Base-by-base conservation (phyloP, 2,113 vertebrate genomes). In the Siphamia tubifer region DNA sequence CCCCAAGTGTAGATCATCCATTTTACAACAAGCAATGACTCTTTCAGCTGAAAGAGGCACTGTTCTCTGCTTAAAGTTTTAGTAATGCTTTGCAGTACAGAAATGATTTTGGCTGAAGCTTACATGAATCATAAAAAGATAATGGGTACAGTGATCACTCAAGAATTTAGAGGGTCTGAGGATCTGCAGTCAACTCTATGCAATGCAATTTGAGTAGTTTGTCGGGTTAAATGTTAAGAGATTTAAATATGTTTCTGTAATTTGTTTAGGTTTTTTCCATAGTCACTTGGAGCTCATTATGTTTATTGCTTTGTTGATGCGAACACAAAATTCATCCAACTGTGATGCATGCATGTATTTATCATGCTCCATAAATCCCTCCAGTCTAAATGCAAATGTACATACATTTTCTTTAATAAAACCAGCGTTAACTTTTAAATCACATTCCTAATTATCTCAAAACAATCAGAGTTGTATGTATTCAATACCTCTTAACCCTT, bases 21-120 rank as follows among this genome's bases (percentile, higher is more conserved):
- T 81, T 83, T 86, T 81, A 71, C 76, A 80, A 60, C 61, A 72
- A 61, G 65, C 70, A 64, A 77, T 47, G 70, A 71, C 61, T 78
- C 67, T 40, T 21, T 4, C 40, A 20, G 49, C 58, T 56, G 34
- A 81, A 63, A 62, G 48, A 62, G 34, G 55, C 53, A 23, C 52
- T 60, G 67, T 67, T 82, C 53, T 81, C 56, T 40, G 24, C 51
- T 74, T 42, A 43, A 76, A 54, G 15, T 81, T 79, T 78, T 60
- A 67, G 57, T 64, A 71, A 68, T 68, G 54, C 68, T 72, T 79
- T 79, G 77, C 63, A 45, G 36, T 34, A 55, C 51, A 43, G 32
- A 56, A 72, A 73, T 66, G 12, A 58, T 79, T 66, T 65, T 67
- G 45, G 55, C 16, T 61, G 30, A 16, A 40, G 36, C 54, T 28